Conservation (phyloP, 2,888 invertebrate genomes). For the Hypselothyrea guttata region DNA sequence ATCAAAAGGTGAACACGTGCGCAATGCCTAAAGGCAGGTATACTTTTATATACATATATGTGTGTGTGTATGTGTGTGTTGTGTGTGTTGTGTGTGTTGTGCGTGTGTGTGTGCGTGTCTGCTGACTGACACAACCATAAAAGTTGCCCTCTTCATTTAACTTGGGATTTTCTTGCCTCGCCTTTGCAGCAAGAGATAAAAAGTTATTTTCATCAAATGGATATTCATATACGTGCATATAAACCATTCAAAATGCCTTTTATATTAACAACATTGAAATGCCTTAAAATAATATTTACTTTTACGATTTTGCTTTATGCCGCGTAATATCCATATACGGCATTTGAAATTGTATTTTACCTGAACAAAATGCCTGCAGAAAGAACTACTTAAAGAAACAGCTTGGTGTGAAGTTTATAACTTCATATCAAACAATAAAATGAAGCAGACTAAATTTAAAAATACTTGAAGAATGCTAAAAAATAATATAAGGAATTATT, state of each 20-base stretch:
- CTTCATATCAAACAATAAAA: not conserved
- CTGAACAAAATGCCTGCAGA: too few relatives aligned
- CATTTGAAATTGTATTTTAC: too few relatives aligned
- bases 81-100: too few relatives aligned
- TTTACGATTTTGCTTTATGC: too few relatives aligned
- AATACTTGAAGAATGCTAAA: too few relatives aligned
- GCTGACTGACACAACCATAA: slow-evolving; percentile 30
- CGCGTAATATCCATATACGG: too few relatives aligned
- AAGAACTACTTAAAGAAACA: too few relatives aligned
- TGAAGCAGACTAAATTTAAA: too few relatives aligned
- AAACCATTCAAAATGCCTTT: not conserved
- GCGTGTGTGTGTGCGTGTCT: not conserved
- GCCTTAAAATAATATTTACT: not conserved
- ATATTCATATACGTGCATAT: too few relatives aligned
- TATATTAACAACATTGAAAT: not conserved
- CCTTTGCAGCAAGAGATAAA: slow-evolving; percentile 16
- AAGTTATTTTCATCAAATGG: not conserved
- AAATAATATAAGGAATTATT: too few relatives aligned
- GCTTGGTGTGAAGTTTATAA: too few relatives aligned
- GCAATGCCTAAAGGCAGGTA: slow-evolving; percentile 17
- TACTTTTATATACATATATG: not conserved
- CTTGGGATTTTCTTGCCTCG: slow-evolving; percentile 26
- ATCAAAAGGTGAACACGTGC: slow-evolving; percentile 69
- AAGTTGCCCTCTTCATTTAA: slow-evolving; percentile 27
- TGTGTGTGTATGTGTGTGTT: not conserved